A percentile compares a stretch with the other conserved stretches of the same genome.
phyloP scores from a whole-genome alignment of 2,797 vertebrate species.

The Masticophis lateralis region DNA sequence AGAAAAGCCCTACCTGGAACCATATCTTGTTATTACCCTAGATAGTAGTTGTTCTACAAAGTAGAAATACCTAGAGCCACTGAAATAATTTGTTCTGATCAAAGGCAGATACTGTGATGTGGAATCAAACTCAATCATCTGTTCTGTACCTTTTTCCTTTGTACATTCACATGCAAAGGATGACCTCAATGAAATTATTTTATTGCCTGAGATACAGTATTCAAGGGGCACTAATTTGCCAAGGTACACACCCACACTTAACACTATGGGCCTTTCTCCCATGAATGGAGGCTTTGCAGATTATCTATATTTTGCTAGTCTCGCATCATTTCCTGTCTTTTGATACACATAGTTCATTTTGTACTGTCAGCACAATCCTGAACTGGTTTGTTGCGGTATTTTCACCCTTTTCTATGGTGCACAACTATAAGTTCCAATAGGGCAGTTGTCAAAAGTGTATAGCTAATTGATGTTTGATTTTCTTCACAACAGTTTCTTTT shows the following conservation, averaged over 20 bases:
- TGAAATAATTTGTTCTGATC: background rate
- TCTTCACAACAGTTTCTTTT: background rate
- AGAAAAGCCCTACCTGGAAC: background rate
- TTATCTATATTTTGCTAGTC: background rate
- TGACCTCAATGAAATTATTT: background rate
- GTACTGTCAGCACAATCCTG: background rate
- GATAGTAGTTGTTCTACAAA: background rate
- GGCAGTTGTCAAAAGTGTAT: background rate
- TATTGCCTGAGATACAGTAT: background rate
- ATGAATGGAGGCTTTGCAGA: background rate
- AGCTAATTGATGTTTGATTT: background rate
- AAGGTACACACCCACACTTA: background rate
- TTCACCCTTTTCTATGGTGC: background rate
- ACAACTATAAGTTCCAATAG: background rate
- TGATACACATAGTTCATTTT: background rate
- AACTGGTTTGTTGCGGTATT: background rate
- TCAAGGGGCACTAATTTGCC: background rate
- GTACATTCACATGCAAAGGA: background rate
- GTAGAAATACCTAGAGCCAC: background rate
- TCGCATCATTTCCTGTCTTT: background rate
- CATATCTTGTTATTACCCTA: background rate
- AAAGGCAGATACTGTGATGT: no score
- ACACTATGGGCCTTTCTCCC: background rate
- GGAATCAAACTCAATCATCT: background rate
- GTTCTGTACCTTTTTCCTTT: background rate